These are phyloP conservation scores for Syngnathoides biaculeatus DNA, from an alignment of 2,113 vertebrate genomes.

Conservation along the genomic window DNA sequence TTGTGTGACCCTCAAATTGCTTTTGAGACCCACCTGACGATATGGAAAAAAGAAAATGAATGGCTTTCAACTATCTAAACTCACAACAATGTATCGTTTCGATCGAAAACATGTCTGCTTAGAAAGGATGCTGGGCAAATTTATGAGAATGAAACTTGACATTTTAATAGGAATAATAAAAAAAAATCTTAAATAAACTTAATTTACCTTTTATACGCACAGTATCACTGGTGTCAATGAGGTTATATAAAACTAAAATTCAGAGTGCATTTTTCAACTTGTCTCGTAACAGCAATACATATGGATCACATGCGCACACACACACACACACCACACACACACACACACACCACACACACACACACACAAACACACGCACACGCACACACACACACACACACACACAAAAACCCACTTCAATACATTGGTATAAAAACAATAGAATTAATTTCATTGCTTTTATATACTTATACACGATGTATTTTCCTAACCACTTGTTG, in stretches of 20 bases:
- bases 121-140: constrained; percentile 6
- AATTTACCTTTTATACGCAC: neutral
- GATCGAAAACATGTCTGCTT: constrained; percentile 38
- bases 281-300: no score
- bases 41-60: constrained; percentile 56
- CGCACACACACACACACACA: no score
- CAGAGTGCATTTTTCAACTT: neutral
- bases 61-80: constrained; percentile 30
- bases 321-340: no score
- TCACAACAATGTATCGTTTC: constrained; percentile 45
- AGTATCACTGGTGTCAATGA: neutral
- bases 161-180: neutral
- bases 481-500: neutral
- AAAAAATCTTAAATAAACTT: neutral
- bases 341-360: no score
- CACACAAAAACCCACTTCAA: no score
- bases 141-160: constrained; percentile 6
- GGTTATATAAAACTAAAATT: neutral
- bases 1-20: constrained; percentile 51
- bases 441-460: neutral
- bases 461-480: neutral
- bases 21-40: constrained; percentile 58
- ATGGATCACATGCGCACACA: no score
- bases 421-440: neutral
- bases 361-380: no score